Evolutionary conservation across 2,113 vertebrate species (phyloP).

Genomic region (Oryzias woworae): DNA sequence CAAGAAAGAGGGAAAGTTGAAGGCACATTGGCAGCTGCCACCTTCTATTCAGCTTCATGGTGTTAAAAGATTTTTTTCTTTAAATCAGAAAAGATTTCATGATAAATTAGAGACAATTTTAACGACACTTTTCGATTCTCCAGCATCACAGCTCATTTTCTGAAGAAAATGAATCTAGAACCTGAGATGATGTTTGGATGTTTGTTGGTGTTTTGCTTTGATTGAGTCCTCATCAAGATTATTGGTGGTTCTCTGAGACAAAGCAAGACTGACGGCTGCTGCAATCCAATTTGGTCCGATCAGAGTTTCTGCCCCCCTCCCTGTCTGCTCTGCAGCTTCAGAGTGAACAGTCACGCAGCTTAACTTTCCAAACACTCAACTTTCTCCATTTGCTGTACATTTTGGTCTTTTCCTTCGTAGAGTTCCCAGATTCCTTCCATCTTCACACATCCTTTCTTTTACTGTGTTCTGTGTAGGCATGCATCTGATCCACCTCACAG

Average conservation of each 20-base stretch:
- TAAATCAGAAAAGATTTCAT: no score
- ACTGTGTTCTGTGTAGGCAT: slow-evolving; percentile 68
- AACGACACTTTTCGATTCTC: no score
- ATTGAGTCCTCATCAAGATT: slow-evolving; percentile 56
- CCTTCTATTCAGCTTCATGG: no score
- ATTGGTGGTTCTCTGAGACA: slow-evolving; percentile 69
- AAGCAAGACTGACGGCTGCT: slow-evolving; percentile 68
- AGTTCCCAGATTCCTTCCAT: slow-evolving; percentile 38
- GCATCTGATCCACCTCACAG: slow-evolving; percentile 50
- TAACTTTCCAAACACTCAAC: slow-evolving; percentile 39
- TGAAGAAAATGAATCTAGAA: no score
- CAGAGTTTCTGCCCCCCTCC: slow-evolving; percentile 7
- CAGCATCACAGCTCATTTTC: neutral
- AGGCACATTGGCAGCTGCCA: no score
- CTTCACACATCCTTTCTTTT: slow-evolving; percentile 62
- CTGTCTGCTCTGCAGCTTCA: neutral
- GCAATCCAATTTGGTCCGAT: slow-evolving; percentile 44
- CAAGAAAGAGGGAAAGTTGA: no score
- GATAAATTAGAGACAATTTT: no score
- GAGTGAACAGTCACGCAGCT: slow-evolving; percentile 10
- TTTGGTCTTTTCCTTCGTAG: slow-evolving; percentile 46
- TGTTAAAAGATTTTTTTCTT: no score
- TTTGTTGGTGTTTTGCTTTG: slow-evolving; percentile 50
- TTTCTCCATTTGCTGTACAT: slow-evolving; percentile 75
- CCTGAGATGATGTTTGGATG: slow-evolving; percentile 4